A percentile compares a stretch with the other conserved stretches of the same genome.
phyloP scores from a whole-genome alignment of 2,888 invertebrate genomes.

The Rhagium mordax region DNA sequence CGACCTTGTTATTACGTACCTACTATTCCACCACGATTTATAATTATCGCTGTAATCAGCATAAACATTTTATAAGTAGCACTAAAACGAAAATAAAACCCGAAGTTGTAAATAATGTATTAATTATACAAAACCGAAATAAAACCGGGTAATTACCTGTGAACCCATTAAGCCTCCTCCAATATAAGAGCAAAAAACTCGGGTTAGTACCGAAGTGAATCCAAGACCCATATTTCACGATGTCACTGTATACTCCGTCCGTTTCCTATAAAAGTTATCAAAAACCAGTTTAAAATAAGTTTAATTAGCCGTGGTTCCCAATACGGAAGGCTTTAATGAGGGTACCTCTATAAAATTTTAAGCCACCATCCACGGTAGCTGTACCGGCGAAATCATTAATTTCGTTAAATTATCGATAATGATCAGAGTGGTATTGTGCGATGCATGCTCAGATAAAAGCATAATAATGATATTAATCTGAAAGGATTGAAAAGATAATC shows the following conservation, averaged over 20 bases:
- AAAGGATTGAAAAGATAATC: not conserved
- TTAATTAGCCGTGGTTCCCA: slow-evolving; percentile 19
- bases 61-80: not conserved
- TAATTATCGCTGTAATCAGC: not conserved
- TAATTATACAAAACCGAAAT: slow-evolving; percentile 16
- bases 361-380: not conserved
- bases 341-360: not conserved
- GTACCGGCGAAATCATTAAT: slow-evolving; percentile 6
- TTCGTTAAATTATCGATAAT: not conserved
- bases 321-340: slow-evolving; percentile 20
- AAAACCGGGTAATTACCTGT: slow-evolving; percentile 21
- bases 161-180: slow-evolving; percentile 11
- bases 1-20: not conserved
- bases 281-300: slow-evolving; percentile 15
- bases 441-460: not conserved
- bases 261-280: slow-evolving; percentile 20
- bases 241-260: slow-evolving; percentile 6
- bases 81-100: slow-evolving; percentile 12
- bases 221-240: slow-evolving; percentile 27
- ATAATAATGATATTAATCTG: not conserved
- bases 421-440: not conserved
- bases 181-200: slow-evolving; percentile 17
- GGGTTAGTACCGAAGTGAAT: not conserved
- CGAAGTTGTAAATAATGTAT: slow-evolving; percentile 4
- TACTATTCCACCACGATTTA: not conserved